Evolutionary conservation across 2,888 invertebrate species (phyloP), one percentile per base, ranked within the genome.

Genomic region (Acanthosepion esculentum): DNA sequence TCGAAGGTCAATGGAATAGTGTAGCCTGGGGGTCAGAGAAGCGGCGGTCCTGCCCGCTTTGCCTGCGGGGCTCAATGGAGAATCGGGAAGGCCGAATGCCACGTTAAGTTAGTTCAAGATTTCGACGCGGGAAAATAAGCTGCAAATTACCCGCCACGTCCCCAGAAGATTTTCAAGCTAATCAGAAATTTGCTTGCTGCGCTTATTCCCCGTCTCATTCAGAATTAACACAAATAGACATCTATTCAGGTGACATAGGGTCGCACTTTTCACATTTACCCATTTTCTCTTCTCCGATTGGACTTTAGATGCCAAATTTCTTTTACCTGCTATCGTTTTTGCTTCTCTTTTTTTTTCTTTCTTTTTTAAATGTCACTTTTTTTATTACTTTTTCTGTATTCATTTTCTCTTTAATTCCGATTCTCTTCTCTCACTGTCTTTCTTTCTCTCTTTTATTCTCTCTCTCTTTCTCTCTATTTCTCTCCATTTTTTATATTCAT

Each of bases 231-330:
- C 78, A 33, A 78, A 78, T 78, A 78, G 78, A 33, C 78, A 78
- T 78, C n/a, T 78, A 78, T 78, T 78, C n/a, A 78, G 78, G 78
- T 78, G 78, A 78, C n/a, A n/a, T 78, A 78, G 78, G 78, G 78
- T 78, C 78, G 18, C 15, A 78, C 33, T 78, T n/a, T 33, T 78
- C 33, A 78, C 78, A 78, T 33, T 78, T 78, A n/a, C n/a, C 78
- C 78, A 78, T n/a, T 78, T n/a, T 78, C 78, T 78, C n/a, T 12
- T 8, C n/a, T 33, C n/a, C 78, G 78, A n/a, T n/a, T 78, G 10
- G 78, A n/a, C 78, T 33, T n/a, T 2, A 3, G n/a, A 78, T n/a
- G n/a, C n/a, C 78, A 33, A 15, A 78, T 78, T 78, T 78, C n/a
- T 5, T 78, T 33, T 78, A 78, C 15, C 78, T 12, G 3, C 41